Base-by-base conservation (phyloP, 2,113 vertebrate genomes). In the Pygoscelis antarcticus region DNA sequence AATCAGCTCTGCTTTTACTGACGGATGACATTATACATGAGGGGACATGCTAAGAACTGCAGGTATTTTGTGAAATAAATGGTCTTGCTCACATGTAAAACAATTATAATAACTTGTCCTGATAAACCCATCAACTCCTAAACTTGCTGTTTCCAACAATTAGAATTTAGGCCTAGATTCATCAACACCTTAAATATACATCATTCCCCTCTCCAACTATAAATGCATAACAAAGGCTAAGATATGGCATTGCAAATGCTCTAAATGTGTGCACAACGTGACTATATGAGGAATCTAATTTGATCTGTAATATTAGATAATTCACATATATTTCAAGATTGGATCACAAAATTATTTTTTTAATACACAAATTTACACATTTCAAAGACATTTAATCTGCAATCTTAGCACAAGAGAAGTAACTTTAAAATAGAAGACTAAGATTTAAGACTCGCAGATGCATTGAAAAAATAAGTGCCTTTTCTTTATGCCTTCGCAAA, bases 1-100 rank as follows among this genome's bases (percentile, higher is more conserved):
- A 83, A 96, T 95, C 82, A 81, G 71, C 77, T 69, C 79, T 65
- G 65, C 86, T 85, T 83, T 94, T 77, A 95, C 81, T 80, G 72
- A 75, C 90, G 87, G 71, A 38, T 89, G 85, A 79, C 90, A 89
- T 68, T 75, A 72, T 17, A 75, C 72, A 42, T 0, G 9, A 83
- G 52, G 54, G 23, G 40, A 96, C 75, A 64, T 12, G 19, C 4
- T 26, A 44, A 44, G 46, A 89, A 66, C 49, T 23, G 34, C 46
- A 79, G 52, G 2, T 55, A 22, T 38, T 74, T 49, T 70, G 75
- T 57, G 52, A 87, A 89, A 92, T 2, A 42, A 72, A 62, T 25
- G 40, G 69, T 36, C 77, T 64, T 64, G 66, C 52, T 95, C 78
- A 57, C 46, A 32, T 3, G 13, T 64, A 49, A 83, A 96, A 87